Evolutionary conservation across 2,888 invertebrate genomes (phyloP).

Genomic region (Pemphredon lugubris): DNA sequence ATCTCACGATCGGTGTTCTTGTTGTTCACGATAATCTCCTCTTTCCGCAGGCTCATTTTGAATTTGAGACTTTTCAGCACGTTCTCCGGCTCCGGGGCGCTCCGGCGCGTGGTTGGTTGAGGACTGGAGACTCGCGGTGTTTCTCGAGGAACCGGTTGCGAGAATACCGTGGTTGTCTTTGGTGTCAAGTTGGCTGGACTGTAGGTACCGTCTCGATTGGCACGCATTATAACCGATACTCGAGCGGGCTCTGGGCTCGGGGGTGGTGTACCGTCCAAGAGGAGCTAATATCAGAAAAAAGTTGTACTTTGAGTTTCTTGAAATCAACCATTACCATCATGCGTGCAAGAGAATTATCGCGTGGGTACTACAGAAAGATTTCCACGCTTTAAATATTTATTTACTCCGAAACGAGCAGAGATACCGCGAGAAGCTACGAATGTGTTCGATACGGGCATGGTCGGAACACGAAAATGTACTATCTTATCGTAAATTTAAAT

Average conservation of each 20-base stretch:
- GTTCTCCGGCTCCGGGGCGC: constrained; percentile 82
- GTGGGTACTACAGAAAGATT: no score
- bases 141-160: constrained; percentile 24
- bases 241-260: constrained; percentile 82
- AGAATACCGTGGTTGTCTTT: constrained; percentile 20
- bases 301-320: no score
- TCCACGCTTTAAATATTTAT: no score
- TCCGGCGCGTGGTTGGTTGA: constrained; percentile 36
- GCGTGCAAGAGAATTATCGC: no score
- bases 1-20: constrained; percentile 84
- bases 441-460: no score
- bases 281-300: constrained; percentile 67
- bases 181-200: constrained; percentile 71
- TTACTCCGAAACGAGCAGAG: not conserved
- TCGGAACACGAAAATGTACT: not conserved
- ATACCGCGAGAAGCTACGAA: no score
- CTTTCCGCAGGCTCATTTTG: constrained; percentile 86
- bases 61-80: constrained; percentile 87
- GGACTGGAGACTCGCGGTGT: constrained; percentile 13
- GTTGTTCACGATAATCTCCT: constrained; percentile 85
- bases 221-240: constrained; percentile 93
- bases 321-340: no score
- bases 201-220: constrained; percentile 91
- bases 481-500: not conserved
- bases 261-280: constrained; percentile 83